Conservation (phyloP, 64 coral and sea anemone genomes). For the Astreopora myriophthalma region DNA sequence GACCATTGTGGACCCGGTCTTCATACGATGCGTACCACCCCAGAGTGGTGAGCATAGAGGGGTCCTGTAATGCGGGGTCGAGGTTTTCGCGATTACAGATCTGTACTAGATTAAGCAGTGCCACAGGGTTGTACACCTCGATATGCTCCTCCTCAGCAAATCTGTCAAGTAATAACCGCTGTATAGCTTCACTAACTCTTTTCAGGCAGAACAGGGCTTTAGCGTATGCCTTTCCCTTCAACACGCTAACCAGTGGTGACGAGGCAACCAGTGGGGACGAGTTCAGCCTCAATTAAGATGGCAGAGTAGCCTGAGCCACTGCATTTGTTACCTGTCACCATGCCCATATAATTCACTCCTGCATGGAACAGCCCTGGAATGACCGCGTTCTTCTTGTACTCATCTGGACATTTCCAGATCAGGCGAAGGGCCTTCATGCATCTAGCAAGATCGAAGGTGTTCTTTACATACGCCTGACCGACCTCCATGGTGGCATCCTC, state of each 20-base stretch:
- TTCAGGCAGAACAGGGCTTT: constrained; percentile 57
- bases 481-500: constrained; percentile 59
- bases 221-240: constrained; percentile 41
- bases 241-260: constrained; percentile 27
- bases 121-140: not conserved
- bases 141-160: constrained; percentile 17
- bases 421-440: constrained; percentile 53
- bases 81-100: constrained; percentile 11
- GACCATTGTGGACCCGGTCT: not conserved
- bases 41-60: not conserved
- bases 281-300: constrained; percentile 31
- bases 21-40: not conserved
- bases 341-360: constrained; percentile 43
- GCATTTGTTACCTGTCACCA: constrained; percentile 54
- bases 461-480: constrained; percentile 47
- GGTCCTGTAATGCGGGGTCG: not conserved
- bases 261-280: not conserved
- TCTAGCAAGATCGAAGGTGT: constrained; percentile 50
- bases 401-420: constrained; percentile 52
- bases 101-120: not conserved
- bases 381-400: constrained; percentile 25
- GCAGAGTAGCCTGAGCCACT: constrained; percentile 34
- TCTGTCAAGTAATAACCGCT: constrained; percentile 29
- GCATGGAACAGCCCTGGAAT: constrained; percentile 25
- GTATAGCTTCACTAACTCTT: constrained; percentile 48